Evolutionary conservation across 2,797 vertebrate species (phyloP).

Genomic region (Enteromius thamalakanensis): DNA sequence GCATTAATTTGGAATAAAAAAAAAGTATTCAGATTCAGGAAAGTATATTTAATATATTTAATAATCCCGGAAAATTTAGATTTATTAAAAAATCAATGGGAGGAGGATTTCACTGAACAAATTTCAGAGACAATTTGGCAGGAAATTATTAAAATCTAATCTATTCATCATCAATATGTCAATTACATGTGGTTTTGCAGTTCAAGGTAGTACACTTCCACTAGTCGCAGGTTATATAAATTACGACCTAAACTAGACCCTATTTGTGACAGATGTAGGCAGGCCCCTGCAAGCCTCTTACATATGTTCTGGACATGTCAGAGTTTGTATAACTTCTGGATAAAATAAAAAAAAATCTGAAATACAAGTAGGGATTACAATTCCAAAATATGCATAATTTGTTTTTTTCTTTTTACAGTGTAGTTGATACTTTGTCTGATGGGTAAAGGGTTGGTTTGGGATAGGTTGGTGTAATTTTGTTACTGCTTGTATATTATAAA

Average conservation of each 20-base stretch:
- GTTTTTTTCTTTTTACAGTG: too few species aligned
- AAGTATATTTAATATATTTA: neutral
- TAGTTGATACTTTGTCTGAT: too few species aligned
- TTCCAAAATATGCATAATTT: too few species aligned
- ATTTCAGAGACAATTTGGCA: conserved; percentile 15
- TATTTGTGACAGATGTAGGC: conserved; percentile 30
- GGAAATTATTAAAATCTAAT: neutral
- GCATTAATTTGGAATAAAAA: conserved; percentile 1
- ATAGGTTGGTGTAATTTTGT: too few species aligned
- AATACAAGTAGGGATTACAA: too few species aligned
- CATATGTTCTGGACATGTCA: conserved; percentile 40
- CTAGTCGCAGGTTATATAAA: conserved; percentile 35
- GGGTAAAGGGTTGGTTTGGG: too few species aligned
- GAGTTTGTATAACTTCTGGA: conserved; percentile 7
- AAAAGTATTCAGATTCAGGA: conserved; percentile 48
- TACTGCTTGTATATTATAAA: too few species aligned
- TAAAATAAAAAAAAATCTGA: too few species aligned
- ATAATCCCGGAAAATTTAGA: neutral
- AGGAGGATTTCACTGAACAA: neutral
- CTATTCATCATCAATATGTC: conserved; percentile 21
- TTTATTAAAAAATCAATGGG: conserved; percentile 13
- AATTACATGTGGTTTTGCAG: conserved; percentile 11
- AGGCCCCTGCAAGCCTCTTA: conserved; percentile 5
- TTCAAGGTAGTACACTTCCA: conserved; percentile 39
- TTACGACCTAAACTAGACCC: conserved; percentile 17